Conservation (phyloP, 2,888 invertebrate species). For the Drosophila picticornis region DNA sequence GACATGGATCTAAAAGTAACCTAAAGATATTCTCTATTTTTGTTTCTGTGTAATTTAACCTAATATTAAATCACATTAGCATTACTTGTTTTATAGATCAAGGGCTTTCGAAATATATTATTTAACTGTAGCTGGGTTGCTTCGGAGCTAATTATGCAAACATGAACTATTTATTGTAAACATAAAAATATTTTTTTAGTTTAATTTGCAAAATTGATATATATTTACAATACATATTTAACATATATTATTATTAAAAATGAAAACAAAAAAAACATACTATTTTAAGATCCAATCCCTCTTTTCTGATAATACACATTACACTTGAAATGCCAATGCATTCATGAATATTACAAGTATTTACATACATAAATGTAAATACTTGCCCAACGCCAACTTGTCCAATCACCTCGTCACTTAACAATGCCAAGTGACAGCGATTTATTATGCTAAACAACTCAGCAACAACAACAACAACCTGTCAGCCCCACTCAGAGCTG, state of each 20-base stretch:
- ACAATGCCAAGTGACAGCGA: constrained; percentile 35
- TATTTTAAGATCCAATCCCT: not conserved
- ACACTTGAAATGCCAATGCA: constrained; percentile 7
- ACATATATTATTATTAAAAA: not conserved
- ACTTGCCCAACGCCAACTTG: constrained; percentile 27
- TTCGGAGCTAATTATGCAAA: not conserved
- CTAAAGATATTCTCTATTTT: not conserved
- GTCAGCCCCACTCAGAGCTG: constrained; percentile 32
- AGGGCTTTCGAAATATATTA: too few species aligned
- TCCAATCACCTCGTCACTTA: constrained; percentile 32
- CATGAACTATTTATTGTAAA: not conserved
- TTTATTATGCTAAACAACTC: constrained; percentile 44
- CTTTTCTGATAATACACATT: not conserved
- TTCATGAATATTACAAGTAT: constrained; percentile 24
- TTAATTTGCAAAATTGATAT: not conserved
- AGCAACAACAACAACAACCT: constrained; percentile 24
- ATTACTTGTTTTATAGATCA: too few species aligned
- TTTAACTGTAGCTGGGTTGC: not conserved
- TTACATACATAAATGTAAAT: constrained; percentile 39
- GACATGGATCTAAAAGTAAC: not conserved
- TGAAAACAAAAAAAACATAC: not conserved
- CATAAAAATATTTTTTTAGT: not conserved
- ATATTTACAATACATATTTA: not conserved
- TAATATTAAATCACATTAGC: not conserved
- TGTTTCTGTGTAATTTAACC: not conserved